Evolutionary conservation across 2,113 vertebrate species (phyloP).

Genomic region (Ictalurus furcatus): DNA sequence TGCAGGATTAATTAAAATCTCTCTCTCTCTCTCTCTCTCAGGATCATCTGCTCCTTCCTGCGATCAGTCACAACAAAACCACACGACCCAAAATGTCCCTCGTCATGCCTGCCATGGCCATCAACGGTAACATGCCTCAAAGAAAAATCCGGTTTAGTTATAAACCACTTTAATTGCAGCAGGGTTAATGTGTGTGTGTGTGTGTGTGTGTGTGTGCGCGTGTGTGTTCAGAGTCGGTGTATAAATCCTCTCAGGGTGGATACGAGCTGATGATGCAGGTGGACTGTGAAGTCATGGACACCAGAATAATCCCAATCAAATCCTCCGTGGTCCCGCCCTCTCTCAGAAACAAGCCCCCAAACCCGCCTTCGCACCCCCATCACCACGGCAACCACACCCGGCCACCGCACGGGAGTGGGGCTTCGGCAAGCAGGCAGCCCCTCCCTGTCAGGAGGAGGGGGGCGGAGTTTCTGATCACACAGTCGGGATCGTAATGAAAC

Average conservation of each 20-base stretch:
- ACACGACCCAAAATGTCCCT: conserved; percentile 89
- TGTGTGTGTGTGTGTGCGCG: conserved; percentile 17
- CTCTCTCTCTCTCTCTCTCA: conserved; percentile 51
- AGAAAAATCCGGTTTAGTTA: not conserved
- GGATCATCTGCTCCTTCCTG: conserved; percentile 88
- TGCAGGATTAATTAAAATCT: not conserved
- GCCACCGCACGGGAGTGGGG: conserved; percentile 49
- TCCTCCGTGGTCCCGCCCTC: conserved; percentile 87
- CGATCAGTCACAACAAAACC: conserved; percentile 93
- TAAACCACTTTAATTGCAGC: not conserved
- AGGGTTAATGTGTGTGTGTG: not conserved
- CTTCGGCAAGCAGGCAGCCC: conserved; percentile 50
- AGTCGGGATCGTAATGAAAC: conserved; percentile 66
- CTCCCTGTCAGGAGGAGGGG: conserved; percentile 53
- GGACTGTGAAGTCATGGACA: conserved; percentile 94
- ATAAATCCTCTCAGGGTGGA: conserved; percentile 75
- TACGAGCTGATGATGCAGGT: conserved; percentile 97
- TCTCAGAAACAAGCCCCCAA: conserved; percentile 69
- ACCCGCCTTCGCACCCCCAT: conserved; percentile 66
- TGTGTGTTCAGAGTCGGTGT: conserved; percentile 78
- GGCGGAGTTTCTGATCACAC: conserved; percentile 66
- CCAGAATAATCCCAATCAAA: conserved; percentile 89
- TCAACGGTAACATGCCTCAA: conserved; percentile 77
- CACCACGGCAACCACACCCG: conserved; percentile 76
- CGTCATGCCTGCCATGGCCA: conserved; percentile 91